phyloP scores from a whole-genome alignment of 2,888 invertebrate species.

The Idaea biselata region DNA sequence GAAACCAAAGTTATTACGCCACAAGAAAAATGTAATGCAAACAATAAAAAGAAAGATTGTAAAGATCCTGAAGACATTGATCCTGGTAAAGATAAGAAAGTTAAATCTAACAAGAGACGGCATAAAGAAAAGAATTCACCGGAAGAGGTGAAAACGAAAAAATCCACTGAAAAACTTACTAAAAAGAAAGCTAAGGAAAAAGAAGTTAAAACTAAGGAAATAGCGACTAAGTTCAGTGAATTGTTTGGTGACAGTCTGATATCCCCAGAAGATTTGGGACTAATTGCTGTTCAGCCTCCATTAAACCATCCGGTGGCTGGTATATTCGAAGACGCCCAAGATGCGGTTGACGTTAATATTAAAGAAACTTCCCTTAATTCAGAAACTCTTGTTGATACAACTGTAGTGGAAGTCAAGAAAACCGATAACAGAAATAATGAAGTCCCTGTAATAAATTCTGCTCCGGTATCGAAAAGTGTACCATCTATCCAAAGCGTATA shows the following conservation, averaged over 20 bases:
- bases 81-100: slow-evolving; percentile 6
- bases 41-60: slow-evolving; percentile 33
- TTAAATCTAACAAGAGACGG: slow-evolving; percentile 16
- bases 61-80: slow-evolving; percentile 31
- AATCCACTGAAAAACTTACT: slow-evolving; percentile 3
- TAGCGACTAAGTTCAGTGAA: slow-evolving; percentile 54
- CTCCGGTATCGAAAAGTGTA: background rate
- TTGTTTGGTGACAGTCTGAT: slow-evolving; percentile 72
- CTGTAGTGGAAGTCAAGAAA: slow-evolving; percentile 7
- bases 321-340: slow-evolving; percentile 60
- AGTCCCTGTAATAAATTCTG: too few species aligned
- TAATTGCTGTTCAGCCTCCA: slow-evolving; percentile 29
- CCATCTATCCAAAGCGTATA: slow-evolving; percentile 27
- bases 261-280: slow-evolving; percentile 67
- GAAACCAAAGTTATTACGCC: slow-evolving; percentile 16
- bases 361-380: background rate
- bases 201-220: slow-evolving; percentile 1
- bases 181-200: slow-evolving; percentile 7
- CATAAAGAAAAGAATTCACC: slow-evolving; percentile 1
- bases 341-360: slow-evolving; percentile 44
- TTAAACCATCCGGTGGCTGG: slow-evolving; percentile 30
- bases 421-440: slow-evolving; percentile 14
- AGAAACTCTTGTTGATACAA: slow-evolving; percentile 4
- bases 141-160: slow-evolving; percentile 6
- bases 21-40: slow-evolving; percentile 31